A percentile compares a stretch with the other conserved stretches of the same genome.
phyloP scores from a whole-genome alignment of 2,113 vertebrate genomes.

The Lota lota region DNA sequence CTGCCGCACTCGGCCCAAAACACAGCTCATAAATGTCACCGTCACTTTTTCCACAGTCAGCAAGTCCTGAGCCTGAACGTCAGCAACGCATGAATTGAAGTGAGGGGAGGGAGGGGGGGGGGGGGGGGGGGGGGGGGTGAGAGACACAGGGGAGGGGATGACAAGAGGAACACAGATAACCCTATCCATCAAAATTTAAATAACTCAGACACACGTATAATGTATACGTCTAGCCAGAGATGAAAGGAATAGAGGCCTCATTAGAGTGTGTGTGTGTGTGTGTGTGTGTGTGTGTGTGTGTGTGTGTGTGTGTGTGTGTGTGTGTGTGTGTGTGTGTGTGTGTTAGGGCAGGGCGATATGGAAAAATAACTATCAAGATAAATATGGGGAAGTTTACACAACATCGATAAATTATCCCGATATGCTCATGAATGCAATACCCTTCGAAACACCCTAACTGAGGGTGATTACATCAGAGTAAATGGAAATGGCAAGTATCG shows the following conservation, averaged over 20 bases:
- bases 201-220: constrained; percentile 1
- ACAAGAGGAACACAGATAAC: constrained; percentile 37
- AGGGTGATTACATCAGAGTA: too few species aligned
- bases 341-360: too few species aligned
- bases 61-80: constrained; percentile 40
- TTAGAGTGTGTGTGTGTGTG: too few species aligned
- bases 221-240: background rate
- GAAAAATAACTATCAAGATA: too few species aligned
- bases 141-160: constrained; percentile 20
- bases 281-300: too few species aligned
- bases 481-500: too few species aligned
- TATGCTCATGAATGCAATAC: too few species aligned
- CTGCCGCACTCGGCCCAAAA: constrained; percentile 51
- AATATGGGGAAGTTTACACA: too few species aligned
- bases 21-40: constrained; percentile 51
- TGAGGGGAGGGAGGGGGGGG: background rate
- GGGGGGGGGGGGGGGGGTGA: constrained; percentile 9
- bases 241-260: background rate
- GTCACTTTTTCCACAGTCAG: constrained; percentile 67
- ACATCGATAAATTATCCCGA: too few species aligned
- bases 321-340: too few species aligned
- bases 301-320: too few species aligned
- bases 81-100: constrained; percentile 33
- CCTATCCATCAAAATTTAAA: background rate
- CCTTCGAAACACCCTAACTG: too few species aligned